A percentile compares a stretch with the other conserved stretches of the same genome.
These are phyloP conservation scores for Drosophila ambigua DNA, from an alignment of 1,140 invertebrate genomes.

Conservation along the genomic window DNA sequence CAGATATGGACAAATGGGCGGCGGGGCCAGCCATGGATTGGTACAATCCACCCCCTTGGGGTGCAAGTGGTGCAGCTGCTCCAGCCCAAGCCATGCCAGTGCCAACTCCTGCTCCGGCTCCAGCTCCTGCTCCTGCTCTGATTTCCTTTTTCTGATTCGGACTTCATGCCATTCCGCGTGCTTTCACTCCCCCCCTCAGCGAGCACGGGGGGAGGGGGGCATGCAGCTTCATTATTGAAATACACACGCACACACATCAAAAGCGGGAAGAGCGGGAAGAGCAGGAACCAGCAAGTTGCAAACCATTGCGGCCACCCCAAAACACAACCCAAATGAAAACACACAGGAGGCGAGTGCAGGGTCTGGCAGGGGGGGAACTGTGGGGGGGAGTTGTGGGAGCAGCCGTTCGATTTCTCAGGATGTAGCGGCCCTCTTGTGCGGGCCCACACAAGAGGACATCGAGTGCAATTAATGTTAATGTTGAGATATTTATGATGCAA, in stretches of 20 bases:
- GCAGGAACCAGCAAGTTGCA: conserved; percentile 50
- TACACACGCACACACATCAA: conserved; percentile 56
- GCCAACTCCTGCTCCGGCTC: too few species aligned
- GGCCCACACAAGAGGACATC: conserved; percentile 83
- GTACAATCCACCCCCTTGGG: conserved; percentile 22
- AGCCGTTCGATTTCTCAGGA: conserved; percentile 79
- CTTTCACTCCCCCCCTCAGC: conserved; percentile 38
- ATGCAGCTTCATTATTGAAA: conserved; percentile 73
- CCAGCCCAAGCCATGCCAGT: conserved; percentile 1
- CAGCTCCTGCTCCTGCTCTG: conserved; percentile 6
- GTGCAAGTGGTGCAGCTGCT: conserved; percentile 43
- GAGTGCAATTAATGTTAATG: conserved; percentile 84
- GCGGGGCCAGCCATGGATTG: neutral
- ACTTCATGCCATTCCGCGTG: conserved; percentile 67
- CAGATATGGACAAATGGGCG: neutral
- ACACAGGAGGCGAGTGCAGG: neutral
- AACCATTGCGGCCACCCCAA: conserved; percentile 78
- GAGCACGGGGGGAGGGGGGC: conserved; percentile 2
- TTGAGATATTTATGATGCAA: conserved; percentile 83
- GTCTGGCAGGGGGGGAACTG: too few species aligned
- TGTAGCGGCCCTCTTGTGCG: conserved; percentile 66
- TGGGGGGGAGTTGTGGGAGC: conserved; percentile 36
- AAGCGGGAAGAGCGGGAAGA: conserved; percentile 48
- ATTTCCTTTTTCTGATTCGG: conserved; percentile 32
- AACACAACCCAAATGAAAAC: conserved; percentile 28